Conservation (phyloP, 2,797 vertebrate genomes). For the Staurois parvus region DNA sequence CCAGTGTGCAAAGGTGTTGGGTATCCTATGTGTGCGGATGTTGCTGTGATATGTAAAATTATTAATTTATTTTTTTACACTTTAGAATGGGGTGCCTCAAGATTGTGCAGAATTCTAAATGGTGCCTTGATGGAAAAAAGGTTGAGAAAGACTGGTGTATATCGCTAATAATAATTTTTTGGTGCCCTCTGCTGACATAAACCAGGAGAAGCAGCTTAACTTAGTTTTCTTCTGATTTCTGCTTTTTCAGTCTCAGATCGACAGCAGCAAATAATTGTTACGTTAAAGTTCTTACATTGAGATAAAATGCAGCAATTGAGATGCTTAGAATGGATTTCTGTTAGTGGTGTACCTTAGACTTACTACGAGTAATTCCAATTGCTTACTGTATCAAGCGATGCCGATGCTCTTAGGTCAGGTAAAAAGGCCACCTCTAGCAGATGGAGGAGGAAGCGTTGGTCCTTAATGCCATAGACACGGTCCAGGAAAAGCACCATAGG, state of each 20-base stretch:
- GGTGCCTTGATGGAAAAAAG: too few species aligned
- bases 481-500: constrained; percentile 98
- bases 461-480: constrained; percentile 95
- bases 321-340: neutral
- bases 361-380: neutral
- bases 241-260: neutral
- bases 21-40: too few species aligned
- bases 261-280: neutral
- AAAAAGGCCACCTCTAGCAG: constrained; percentile 96
- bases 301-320: neutral
- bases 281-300: neutral
- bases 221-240: neutral
- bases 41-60: too few species aligned
- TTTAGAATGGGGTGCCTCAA: too few species aligned
- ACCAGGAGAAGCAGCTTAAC: too few species aligned
- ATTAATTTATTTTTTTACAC: too few species aligned
- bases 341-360: neutral
- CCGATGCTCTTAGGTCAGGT: constrained; percentile 92
- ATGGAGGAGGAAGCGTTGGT: constrained; percentile 94
- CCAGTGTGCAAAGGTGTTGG: too few species aligned
- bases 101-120: too few species aligned
- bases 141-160: too few species aligned
- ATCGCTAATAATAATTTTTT: too few species aligned
- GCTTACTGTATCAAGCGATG: constrained; percentile 94
- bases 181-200: neutral